Conservation (phyloP, 2,113 vertebrate genomes). For the Otolemur garnettii region DNA sequence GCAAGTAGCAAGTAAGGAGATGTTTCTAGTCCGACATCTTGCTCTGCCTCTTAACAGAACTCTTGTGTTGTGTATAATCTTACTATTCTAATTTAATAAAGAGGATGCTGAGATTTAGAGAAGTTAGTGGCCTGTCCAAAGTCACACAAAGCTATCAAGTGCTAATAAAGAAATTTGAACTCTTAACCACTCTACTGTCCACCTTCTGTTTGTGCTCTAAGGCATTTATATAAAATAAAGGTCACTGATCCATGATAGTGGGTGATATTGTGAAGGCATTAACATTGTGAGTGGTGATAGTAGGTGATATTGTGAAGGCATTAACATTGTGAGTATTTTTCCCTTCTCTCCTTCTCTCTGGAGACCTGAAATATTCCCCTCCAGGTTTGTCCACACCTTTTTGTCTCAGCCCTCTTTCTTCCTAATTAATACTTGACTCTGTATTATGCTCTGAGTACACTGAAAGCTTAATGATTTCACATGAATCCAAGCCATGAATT, state of each 20-base stretch:
- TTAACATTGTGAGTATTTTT: background rate
- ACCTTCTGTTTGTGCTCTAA: background rate
- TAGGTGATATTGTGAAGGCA: background rate
- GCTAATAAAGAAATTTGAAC: background rate
- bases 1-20: too few relatives aligned
- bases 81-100: background rate
- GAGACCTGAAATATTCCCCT: background rate
- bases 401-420: background rate
- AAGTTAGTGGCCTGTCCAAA: background rate
- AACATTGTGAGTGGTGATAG: background rate
- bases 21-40: too few relatives aligned
- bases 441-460: background rate
- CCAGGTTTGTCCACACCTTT: background rate
- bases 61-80: background rate
- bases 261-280: background rate
- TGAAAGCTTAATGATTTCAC: background rate
- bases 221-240: background rate
- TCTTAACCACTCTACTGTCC: background rate
- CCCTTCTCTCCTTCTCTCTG: background rate
- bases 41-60: background rate
- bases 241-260: background rate
- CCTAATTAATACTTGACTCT: background rate
- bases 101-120: conserved; percentile 1
- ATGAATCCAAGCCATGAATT: background rate
- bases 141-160: background rate